Percentiles rank a stretch among this genome's conserved stretches.
Evolutionary conservation across 2,888 invertebrate genomes (phyloP).

Genomic region (Diadegma fenestrale): DNA sequence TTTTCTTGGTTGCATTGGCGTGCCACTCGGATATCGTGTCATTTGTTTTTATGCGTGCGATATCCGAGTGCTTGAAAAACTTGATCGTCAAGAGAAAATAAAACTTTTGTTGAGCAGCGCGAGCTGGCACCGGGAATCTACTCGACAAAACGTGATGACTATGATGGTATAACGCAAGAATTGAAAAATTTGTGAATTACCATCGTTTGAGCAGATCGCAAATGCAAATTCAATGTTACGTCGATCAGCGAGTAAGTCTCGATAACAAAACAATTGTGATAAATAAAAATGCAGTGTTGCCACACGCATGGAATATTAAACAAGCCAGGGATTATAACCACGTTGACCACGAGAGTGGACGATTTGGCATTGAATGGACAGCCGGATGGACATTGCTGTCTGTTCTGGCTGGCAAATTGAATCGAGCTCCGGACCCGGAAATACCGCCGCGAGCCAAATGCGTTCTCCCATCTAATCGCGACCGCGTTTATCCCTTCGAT

Average conservation of each 20-base stretch:
- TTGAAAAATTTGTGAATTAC: background rate
- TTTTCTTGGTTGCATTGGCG: conserved; percentile 11
- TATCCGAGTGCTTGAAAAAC: background rate
- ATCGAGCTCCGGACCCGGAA: conserved; percentile 76
- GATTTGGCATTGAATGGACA: conserved; percentile 60
- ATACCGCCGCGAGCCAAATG: conserved; percentile 74
- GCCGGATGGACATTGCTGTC: conserved; percentile 63
- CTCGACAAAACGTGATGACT: background rate
- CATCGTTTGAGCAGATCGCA: background rate
- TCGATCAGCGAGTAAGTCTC: background rate
- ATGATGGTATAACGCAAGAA: background rate
- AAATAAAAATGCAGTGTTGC: conserved; percentile 10
- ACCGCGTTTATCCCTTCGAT: conserved; percentile 74
- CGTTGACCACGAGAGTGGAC: conserved; percentile 18
- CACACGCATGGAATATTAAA: conserved; percentile 32
- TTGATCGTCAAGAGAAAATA: background rate
- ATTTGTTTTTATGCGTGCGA: background rate
- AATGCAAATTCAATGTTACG: background rate
- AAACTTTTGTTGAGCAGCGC: background rate
- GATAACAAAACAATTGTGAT: conserved; percentile 27
- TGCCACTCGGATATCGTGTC: conserved; percentile 5
- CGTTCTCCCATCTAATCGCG: conserved; percentile 77
- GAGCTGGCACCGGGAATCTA: too few relatives aligned
- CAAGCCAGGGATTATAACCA: conserved; percentile 34
- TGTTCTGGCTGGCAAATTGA: conserved; percentile 77